Evolutionary conservation across 2,113 vertebrate species (phyloP).

Genomic region (Aramus guarauna): DNA sequence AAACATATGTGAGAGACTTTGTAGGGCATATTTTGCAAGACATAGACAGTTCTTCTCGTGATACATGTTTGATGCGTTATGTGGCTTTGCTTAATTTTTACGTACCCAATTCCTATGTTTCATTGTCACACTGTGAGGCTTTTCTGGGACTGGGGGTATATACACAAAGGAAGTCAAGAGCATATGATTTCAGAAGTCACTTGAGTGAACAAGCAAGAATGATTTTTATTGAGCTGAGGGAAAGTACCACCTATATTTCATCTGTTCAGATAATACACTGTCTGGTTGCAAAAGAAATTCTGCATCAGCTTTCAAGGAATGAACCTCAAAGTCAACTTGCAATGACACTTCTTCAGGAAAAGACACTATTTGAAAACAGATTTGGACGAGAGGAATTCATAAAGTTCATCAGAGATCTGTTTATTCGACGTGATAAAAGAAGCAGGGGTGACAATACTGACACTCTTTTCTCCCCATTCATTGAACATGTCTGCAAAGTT

Average conservation of each 20-base stretch:
- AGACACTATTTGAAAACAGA: slow-evolving; percentile 75
- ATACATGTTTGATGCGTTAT: slow-evolving; percentile 72
- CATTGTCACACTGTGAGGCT: slow-evolving; percentile 82
- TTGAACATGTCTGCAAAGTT: slow-evolving; percentile 72
- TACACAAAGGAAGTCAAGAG: slow-evolving; percentile 36
- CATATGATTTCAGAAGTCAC: slow-evolving; percentile 63
- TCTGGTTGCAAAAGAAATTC: slow-evolving; percentile 82
- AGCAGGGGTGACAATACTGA: slow-evolving; percentile 77
- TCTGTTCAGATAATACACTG: slow-evolving; percentile 81
- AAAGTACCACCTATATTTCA: slow-evolving; percentile 72
- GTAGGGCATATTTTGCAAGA: slow-evolving; percentile 73
- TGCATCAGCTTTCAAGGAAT: slow-evolving; percentile 71
- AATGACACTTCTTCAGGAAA: slow-evolving; percentile 70
- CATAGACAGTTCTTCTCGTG: slow-evolving; percentile 64
- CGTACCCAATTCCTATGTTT: slow-evolving; percentile 80
- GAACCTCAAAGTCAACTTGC: slow-evolving; percentile 75
- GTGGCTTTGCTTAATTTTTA: slow-evolving; percentile 82
- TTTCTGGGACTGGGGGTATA: slow-evolving; percentile 61
- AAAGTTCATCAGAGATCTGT: slow-evolving; percentile 77
- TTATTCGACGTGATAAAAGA: slow-evolving; percentile 74
- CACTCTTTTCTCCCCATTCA: slow-evolving; percentile 79
- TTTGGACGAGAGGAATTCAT: slow-evolving; percentile 75
- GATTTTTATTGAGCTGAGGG: slow-evolving; percentile 79
- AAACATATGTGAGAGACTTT: slow-evolving; percentile 62
- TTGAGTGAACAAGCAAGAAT: slow-evolving; percentile 75